Evolutionary conservation across 1,140 invertebrate genomes (phyloP), one percentile per base, ranked within the genome.

Genomic region (Euwallacea fornicatus): DNA sequence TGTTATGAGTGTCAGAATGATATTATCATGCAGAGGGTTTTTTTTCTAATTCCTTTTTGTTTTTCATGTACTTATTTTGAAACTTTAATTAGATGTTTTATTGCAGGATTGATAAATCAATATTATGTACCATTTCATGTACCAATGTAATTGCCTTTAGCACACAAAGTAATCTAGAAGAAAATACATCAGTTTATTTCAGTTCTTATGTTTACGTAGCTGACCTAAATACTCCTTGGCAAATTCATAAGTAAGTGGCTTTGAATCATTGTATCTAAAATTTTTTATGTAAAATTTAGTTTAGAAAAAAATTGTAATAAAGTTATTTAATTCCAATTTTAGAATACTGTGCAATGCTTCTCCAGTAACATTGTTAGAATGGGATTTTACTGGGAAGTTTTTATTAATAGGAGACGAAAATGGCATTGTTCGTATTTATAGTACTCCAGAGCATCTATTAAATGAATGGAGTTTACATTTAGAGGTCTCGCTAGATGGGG

Each of bases 221-320:
- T 74, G 94, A 96, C 81, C 83, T 95, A 42, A 93, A 95, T 80
- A 90, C 91, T 72, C 93, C 93, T 1, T 95, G 93, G 92, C 86
- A 91, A 76, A 85, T 87, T 67, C 88, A 92, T 75, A 89, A 88
- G 88, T 92, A 89, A 78, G 82, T 81, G 46, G 4, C 21, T 33
- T 33, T 33, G 21, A 33, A 33, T 33, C 11, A 44, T 11, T 50
- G 47, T 2, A 50, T 50, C 6, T 0, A 11, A 50, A 50, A 50
- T 1, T 50, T 2, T 3, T 21, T 9, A 42, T 13, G 11, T n/a
- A 33, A 33, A 33, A 72, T 44, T 53, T 60, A 2, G 42, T 61
- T 61, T 61, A 42, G 2, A 16, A 16, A 58, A 2, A 58, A 41
- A 46, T 7, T 47, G 21, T 54, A 55, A 8, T 54, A 54, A 54